Percentiles rank a stretch among this genome's conserved stretches.
Conservation (phyloP, 1,140 invertebrate genomes). For the Drosophila murphyi region DNA sequence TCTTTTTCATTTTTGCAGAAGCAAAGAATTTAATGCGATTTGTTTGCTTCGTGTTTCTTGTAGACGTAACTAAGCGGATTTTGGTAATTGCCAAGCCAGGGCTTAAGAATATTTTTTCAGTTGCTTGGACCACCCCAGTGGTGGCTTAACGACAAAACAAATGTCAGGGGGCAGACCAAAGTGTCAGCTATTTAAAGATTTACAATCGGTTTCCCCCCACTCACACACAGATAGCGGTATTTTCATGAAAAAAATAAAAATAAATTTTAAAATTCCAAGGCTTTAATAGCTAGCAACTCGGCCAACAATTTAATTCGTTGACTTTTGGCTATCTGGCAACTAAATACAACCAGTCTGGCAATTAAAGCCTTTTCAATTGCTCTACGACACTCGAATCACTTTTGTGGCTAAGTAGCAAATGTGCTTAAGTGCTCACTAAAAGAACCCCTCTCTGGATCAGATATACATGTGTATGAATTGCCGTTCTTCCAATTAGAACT, state of each 20-base stretch:
- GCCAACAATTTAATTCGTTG: constrained; percentile 36
- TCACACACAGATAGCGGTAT: constrained; percentile 54
- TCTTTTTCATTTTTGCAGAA: constrained; percentile 19
- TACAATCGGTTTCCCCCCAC: constrained; percentile 17
- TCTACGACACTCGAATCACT: constrained; percentile 34
- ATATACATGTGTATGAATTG: constrained; percentile 27
- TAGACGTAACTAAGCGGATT: constrained; percentile 74
- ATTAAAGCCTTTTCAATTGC: constrained; percentile 45
- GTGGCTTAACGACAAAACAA: constrained; percentile 72
- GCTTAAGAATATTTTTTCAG: constrained; percentile 51
- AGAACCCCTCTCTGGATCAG: constrained; percentile 34
- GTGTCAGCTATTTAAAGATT: constrained; percentile 58
- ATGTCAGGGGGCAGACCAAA: constrained; percentile 56
- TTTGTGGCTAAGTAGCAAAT: constrained; percentile 4
- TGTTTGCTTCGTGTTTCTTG: constrained; percentile 15
- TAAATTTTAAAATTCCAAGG: no score
- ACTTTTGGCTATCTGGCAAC: constrained; percentile 18
- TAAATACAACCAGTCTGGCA: constrained; percentile 4
- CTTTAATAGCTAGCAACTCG: background rate
- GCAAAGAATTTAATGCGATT: constrained; percentile 53
- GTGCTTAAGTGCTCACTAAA: constrained; percentile 62
- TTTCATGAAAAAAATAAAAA: constrained; percentile 23
- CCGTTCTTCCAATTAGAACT: constrained; percentile 34
- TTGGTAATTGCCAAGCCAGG: constrained; percentile 65
- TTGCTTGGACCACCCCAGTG: constrained; percentile 59